Percentiles rank a stretch among this genome's conserved stretches.
phyloP scores from a whole-genome alignment of 2,113 vertebrate genomes.

The Ammodytes marinus region DNA sequence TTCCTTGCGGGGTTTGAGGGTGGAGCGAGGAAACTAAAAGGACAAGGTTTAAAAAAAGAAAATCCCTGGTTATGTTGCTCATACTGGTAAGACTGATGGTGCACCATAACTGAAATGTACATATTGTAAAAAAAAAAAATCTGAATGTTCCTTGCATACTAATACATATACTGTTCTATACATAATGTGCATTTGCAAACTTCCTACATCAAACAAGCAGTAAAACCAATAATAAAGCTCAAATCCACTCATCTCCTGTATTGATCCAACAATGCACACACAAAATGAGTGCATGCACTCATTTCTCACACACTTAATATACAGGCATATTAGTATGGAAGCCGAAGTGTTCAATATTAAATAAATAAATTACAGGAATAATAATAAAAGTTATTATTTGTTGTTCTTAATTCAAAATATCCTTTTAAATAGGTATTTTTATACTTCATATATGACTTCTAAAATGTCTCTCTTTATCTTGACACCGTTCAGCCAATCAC shows the following conservation, averaged over 20 bases:
- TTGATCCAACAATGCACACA: constrained; percentile 23
- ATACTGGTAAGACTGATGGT: constrained; percentile 32
- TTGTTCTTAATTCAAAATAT: too few species aligned
- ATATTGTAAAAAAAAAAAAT: constrained; percentile 62
- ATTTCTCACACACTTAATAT: neutral
- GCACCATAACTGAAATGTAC: constrained; percentile 64
- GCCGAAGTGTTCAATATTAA: neutral
- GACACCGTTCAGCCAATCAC: too few species aligned
- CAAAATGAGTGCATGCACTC: constrained; percentile 1
- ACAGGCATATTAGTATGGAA: neutral
- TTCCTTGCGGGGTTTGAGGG: constrained; percentile 18
- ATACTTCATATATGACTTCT: too few species aligned
- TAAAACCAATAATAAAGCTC: constrained; percentile 78
- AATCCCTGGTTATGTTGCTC: constrained; percentile 44
- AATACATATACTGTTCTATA: constrained; percentile 79
- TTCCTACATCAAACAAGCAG: constrained; percentile 73
- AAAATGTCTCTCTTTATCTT: too few species aligned
- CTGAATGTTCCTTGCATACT: constrained; percentile 80
- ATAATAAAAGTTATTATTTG: neutral
- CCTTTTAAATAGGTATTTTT: too few species aligned
- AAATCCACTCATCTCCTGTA: constrained; percentile 42
- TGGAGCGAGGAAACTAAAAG: neutral
- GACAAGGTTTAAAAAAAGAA: neutral
- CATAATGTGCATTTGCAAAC: constrained; percentile 79
- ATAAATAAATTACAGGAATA: neutral